Evolutionary conservation across 2,888 invertebrate genomes (phyloP), one percentile per base, ranked within the genome.

Genomic region (Ectemnius lituratus): DNA sequence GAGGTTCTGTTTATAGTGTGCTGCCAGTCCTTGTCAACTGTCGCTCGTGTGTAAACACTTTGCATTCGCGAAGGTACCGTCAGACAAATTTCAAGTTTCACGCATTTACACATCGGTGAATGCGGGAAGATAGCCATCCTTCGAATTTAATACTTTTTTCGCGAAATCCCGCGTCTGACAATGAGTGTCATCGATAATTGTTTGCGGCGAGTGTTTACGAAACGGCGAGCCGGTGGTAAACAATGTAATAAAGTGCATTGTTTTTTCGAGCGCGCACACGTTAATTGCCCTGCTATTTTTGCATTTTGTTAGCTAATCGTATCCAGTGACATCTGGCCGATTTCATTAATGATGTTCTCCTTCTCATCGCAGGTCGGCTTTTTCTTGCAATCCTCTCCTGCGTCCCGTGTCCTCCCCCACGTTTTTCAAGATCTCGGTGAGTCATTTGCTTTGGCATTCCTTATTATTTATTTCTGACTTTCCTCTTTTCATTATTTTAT

Each of bases 391-490:
- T 77, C 66, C 63, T 58, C 65, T 69, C 52, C 52, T 52, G 52
- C 52, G 37, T 37, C 52, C 52, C 45, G 67, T 76, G 62, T 63
- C 46, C 62, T 72, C 57, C 20, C 37, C 69, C 75, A 72, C 64
- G 71, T 77, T 76, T 77, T 57, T 61, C 77, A 45, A 59, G 75
- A 28, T 62, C 71, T 62, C 67, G 77, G 77, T 77, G 72, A 77
- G 77, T 77, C 60, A 70, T 2, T 62, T 69, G 18, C 63, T 72
- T 72, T 58, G 14, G 52, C 52, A 20, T 58, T 76, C 67, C 23
- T 67, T 60, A 60, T 27, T 16, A 16, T 52, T 52, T 52, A 52
- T 52, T 52, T 52, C 4, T 16, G 13, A 16, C 13, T 18, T 20
- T 4, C 58, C 58, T 27, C 14, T 14, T 5, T 27, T 27, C 20